phyloP scores from a whole-genome alignment of 1,140 invertebrate genomes.

The Drosophila nebulosa region DNA sequence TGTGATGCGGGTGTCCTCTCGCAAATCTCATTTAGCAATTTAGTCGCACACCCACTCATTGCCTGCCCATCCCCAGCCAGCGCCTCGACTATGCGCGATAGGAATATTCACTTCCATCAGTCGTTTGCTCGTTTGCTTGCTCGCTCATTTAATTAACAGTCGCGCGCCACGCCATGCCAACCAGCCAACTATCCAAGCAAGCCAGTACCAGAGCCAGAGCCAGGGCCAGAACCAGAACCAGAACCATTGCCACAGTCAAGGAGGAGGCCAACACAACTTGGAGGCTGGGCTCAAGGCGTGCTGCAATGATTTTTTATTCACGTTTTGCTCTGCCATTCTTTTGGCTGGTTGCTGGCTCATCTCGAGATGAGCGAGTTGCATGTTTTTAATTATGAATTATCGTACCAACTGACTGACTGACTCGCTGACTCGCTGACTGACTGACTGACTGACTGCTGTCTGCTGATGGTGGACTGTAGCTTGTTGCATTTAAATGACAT shows the following conservation, averaged over 20 bases:
- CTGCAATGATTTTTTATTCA: conserved; percentile 40
- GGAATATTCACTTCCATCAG: conserved; percentile 70
- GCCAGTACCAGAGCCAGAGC: neutral
- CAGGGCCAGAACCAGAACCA: neutral
- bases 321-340: conserved; percentile 14
- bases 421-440: conserved; percentile 26
- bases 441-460: conserved; percentile 17
- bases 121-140: conserved; percentile 78
- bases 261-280: conserved; percentile 6
- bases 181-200: neutral
- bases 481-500: conserved; percentile 79
- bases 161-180: conserved; percentile 66
- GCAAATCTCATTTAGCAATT: conserved; percentile 78
- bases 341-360: conserved; percentile 17
- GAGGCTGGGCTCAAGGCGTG: conserved; percentile 53
- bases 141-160: conserved; percentile 79
- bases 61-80: conserved; percentile 8
- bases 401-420: conserved; percentile 49
- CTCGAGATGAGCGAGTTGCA: conserved; percentile 60
- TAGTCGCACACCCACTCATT: conserved; percentile 76
- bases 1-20: conserved; percentile 55
- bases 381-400: conserved; percentile 79
- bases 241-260: conserved; percentile 8
- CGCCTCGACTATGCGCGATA: conserved; percentile 8
- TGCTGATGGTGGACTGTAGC: conserved; percentile 28